Conservation (phyloP, 2,888 invertebrate genomes). For the Aleiodes alternator region DNA sequence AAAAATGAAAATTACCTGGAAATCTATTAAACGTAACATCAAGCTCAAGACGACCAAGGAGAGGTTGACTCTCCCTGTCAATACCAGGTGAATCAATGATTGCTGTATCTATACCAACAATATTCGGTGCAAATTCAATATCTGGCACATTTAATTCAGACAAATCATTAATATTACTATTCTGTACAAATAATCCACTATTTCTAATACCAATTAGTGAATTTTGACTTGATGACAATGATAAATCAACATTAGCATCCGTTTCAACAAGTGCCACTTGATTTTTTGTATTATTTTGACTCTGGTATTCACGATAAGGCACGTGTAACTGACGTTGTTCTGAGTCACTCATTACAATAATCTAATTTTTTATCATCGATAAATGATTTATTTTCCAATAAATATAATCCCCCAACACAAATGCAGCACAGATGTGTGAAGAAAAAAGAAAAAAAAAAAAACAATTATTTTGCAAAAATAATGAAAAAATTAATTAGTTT, state of each 20-base stretch:
- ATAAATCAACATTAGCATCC: conserved; percentile 71
- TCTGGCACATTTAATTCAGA: conserved; percentile 80
- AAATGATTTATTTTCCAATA: too few species aligned
- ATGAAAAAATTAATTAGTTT: too few species aligned
- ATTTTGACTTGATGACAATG: conserved; percentile 54
- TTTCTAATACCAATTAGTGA: conserved; percentile 17
- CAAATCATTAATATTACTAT: conserved; percentile 58
- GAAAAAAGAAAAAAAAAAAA: too few species aligned
- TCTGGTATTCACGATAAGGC: conserved; percentile 74
- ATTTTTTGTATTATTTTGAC: conserved; percentile 68
- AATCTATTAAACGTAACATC: conserved; percentile 90
- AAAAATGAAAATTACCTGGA: conserved; percentile 80
- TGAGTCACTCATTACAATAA: conserved; percentile 73
- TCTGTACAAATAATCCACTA: conserved; percentile 23
- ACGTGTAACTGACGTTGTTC: conserved; percentile 74
- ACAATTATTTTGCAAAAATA: too few species aligned
- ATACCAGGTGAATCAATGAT: conserved; percentile 89
- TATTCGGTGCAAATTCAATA: conserved; percentile 81
- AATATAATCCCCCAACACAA: too few species aligned
- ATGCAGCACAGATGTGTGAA: too few species aligned
- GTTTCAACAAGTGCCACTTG: conserved; percentile 67
- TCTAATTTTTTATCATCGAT: too few species aligned
- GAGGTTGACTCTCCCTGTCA: conserved; percentile 95
- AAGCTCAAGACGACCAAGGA: conserved; percentile 87
- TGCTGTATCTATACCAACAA: conserved; percentile 76